Conservation (phyloP, 53 echinoderm and acorn worm genomes). For the Luidia sarsii region DNA sequence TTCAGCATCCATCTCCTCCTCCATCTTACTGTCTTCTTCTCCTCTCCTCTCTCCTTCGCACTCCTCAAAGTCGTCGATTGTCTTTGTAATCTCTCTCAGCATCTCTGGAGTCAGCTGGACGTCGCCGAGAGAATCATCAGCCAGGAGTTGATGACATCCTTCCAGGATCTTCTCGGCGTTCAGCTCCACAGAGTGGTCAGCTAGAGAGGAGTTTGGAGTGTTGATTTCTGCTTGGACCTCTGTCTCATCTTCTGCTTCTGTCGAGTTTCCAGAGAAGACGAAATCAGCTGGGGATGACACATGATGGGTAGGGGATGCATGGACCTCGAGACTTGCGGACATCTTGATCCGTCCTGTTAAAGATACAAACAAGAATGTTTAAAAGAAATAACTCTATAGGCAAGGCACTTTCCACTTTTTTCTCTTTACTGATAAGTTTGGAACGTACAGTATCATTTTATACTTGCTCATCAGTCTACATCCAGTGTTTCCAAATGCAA, state of each 20-base stretch:
- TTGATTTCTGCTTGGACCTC: not conserved
- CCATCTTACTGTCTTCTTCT: not conserved
- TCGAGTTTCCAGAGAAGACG: slow-evolving; percentile 2
- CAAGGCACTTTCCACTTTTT: too few relatives aligned
- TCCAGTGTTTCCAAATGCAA: too few relatives aligned
- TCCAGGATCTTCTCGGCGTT: slow-evolving; percentile 32
- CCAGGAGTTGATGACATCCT: slow-evolving; percentile 39
- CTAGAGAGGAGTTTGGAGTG: not conserved
- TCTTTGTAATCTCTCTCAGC: slow-evolving; percentile 45
- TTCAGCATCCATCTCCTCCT: not conserved
- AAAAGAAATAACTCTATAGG: not conserved
- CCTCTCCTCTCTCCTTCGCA: not conserved
- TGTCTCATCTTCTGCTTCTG: not conserved
- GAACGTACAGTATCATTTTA: not conserved
- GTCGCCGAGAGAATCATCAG: slow-evolving; percentile 35
- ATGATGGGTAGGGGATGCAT: slow-evolving; percentile 25
- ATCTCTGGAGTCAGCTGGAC: slow-evolving; percentile 52
- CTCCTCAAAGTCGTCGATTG: slow-evolving; percentile 39
- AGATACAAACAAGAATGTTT: not conserved
- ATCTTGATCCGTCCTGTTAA: slow-evolving; percentile 29
- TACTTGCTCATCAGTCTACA: not conserved
- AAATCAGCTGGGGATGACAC: slow-evolving; percentile 10
- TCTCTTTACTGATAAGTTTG: not conserved
- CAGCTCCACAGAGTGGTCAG: not conserved
- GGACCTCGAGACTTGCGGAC: slow-evolving; percentile 41